Conservation (phyloP, 2,888 invertebrate genomes). For the Mesopsocus fuscifrons region DNA sequence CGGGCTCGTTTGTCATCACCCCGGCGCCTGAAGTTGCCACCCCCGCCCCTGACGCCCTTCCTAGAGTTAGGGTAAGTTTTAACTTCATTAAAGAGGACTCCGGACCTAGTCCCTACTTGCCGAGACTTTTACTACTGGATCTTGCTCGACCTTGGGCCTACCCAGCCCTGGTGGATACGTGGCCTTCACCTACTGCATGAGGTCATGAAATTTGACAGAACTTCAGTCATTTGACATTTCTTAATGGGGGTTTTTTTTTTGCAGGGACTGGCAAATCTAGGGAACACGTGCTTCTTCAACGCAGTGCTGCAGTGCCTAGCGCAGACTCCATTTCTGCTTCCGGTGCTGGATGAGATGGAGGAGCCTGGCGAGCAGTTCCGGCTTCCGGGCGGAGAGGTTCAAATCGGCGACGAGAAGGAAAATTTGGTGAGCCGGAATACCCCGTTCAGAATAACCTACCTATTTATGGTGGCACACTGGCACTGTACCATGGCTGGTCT, state of each 20-base stretch:
- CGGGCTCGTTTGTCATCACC: not conserved
- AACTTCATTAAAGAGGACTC: too few relatives aligned
- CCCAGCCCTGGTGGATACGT: too few relatives aligned
- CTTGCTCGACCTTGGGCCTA: too few relatives aligned
- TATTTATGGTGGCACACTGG: too few relatives aligned
- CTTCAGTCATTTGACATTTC: too few relatives aligned
- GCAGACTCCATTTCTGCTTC: slow-evolving; percentile 60
- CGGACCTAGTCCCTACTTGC: too few relatives aligned
- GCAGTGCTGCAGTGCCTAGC: slow-evolving; percentile 86
- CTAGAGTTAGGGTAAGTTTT: slow-evolving; percentile 20
- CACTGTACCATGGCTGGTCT: too few relatives aligned
- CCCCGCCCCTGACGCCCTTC: slow-evolving; percentile 15
- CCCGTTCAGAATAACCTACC: too few relatives aligned
- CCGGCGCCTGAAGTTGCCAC: not conserved
- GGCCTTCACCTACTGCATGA: too few relatives aligned
- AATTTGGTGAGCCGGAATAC: too few relatives aligned
- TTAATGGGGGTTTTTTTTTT: slow-evolving; percentile 24
- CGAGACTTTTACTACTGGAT: too few relatives aligned
- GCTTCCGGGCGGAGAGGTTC: slow-evolving; percentile 29
- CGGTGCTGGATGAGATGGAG: slow-evolving; percentile 48
- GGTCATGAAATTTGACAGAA: too few relatives aligned
- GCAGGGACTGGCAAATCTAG: slow-evolving; percentile 73
- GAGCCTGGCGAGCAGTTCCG: slow-evolving; percentile 39
- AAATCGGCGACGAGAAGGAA: slow-evolving; percentile 21
- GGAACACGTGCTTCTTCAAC: slow-evolving; percentile 96